phyloP scores from a whole-genome alignment of 2,797 vertebrate species.

The Cyclopterus lumpus region DNA sequence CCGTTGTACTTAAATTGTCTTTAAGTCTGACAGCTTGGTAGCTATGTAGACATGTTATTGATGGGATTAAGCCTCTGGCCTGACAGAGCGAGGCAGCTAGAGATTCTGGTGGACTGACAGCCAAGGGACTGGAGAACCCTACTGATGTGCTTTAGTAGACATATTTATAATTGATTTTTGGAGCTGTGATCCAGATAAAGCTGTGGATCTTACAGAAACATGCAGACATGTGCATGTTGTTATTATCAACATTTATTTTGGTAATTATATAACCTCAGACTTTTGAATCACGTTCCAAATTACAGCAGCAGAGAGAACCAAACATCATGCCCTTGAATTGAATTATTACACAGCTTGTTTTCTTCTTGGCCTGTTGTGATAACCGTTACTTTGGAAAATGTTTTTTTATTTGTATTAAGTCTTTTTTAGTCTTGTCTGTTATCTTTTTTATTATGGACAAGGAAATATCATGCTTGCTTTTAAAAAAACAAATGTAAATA shows the following conservation, averaged over 20 bases:
- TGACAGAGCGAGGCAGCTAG: conserved; percentile 79
- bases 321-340: conserved; percentile 70
- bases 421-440: conserved; percentile 77
- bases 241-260: conserved; percentile 48
- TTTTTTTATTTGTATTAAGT: conserved; percentile 70
- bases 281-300: conserved; percentile 74
- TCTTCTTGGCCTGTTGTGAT: conserved; percentile 71
- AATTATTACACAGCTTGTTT: conserved; percentile 65
- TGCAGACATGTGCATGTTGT: conserved; percentile 56
- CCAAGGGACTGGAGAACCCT: conserved; percentile 77
- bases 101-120: conserved; percentile 89
- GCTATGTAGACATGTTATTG: conserved; percentile 56
- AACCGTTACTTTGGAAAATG: conserved; percentile 67
- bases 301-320: conserved; percentile 79
- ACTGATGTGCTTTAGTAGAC: conserved; percentile 78
- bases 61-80: conserved; percentile 72
- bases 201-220: conserved; percentile 38
- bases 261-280: conserved; percentile 54
- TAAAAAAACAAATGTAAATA: conserved; percentile 86
- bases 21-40: conserved; percentile 61
- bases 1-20: conserved; percentile 56
- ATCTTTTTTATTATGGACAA: conserved; percentile 79
- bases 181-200: conserved; percentile 50
- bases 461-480: conserved; percentile 84
- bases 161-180: conserved; percentile 58